Evolutionary conservation across 2,797 vertebrate species (phyloP).

Genomic region (Phyllotis vaccarum): DNA sequence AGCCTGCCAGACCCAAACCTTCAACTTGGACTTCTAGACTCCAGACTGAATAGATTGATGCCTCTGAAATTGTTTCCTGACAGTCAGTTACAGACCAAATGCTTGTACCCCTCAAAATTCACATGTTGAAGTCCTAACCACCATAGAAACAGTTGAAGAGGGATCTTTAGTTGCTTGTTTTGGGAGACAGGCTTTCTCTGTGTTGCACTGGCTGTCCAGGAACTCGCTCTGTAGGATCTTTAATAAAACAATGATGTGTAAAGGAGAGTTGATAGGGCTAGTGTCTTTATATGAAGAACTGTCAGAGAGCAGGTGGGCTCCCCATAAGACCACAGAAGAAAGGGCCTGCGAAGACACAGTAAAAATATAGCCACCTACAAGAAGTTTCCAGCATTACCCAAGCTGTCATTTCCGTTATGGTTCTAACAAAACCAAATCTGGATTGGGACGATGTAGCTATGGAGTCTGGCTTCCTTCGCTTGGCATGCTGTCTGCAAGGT

Average conservation of each 20-base stretch:
- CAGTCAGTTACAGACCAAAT: not conserved
- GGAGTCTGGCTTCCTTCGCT: no score
- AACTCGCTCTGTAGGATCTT: not conserved
- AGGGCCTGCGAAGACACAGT: not conserved
- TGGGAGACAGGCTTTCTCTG: not conserved
- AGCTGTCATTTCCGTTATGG: not conserved
- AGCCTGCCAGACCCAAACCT: not conserved
- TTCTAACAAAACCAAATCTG: not conserved
- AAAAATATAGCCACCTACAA: not conserved
- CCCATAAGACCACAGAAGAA: not conserved
- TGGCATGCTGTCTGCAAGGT: not conserved
- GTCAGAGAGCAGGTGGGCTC: not conserved
- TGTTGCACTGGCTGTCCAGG: not conserved
- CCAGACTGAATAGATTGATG: not conserved
- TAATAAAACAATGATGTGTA: not conserved
- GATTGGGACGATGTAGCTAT: not conserved
- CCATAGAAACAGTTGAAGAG: not conserved
- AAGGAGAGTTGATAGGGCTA: not conserved
- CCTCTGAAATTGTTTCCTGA: not conserved
- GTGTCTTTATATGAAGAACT: not conserved
- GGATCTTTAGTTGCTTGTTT: not conserved
- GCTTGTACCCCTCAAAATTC: not conserved
- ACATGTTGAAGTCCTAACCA: not conserved
- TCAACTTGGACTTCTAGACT: conserved; percentile 6
- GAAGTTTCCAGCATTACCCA: not conserved